Percentiles rank a stretch among this genome's conserved stretches.
Evolutionary conservation across 2,113 vertebrate species (phyloP).

Genomic region (Clarias gariepinus): DNA sequence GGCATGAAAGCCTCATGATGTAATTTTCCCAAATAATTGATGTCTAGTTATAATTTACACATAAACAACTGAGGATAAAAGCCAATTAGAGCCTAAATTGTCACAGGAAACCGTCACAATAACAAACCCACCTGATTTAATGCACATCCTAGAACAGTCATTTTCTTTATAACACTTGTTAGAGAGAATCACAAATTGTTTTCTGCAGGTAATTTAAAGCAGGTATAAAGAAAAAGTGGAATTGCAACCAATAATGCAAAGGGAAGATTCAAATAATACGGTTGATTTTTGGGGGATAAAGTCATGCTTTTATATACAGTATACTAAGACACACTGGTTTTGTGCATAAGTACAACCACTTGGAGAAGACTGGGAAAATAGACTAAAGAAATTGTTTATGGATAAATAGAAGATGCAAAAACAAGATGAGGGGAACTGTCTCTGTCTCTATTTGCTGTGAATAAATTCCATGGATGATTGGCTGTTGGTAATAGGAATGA

Average conservation of each 20-base stretch:
- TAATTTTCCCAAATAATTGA: background rate
- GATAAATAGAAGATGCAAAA: background rate
- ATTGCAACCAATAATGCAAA: constrained; percentile 63
- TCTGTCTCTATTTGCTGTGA: constrained; percentile 9
- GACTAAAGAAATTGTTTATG: background rate
- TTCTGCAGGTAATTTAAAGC: constrained; percentile 70
- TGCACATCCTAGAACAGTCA: constrained; percentile 48
- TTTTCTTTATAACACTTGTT: constrained; percentile 62
- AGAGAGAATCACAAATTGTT: constrained; percentile 57
- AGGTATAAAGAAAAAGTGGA: constrained; percentile 66
- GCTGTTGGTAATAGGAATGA: constrained; percentile 14
- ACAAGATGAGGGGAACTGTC: background rate
- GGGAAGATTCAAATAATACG: background rate
- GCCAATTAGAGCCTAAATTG: background rate
- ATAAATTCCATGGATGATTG: constrained; percentile 11
- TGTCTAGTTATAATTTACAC: background rate
- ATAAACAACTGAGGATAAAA: constrained; percentile 4
- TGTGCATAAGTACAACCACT: background rate
- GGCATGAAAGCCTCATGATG: background rate
- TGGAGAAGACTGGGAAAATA: background rate
- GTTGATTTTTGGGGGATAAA: background rate
- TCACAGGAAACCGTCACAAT: background rate
- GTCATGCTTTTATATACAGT: background rate
- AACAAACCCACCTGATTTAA: constrained; percentile 40
- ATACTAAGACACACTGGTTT: background rate